Percentiles rank a stretch among this genome's conserved stretches.
phyloP scores from a whole-genome alignment of 64 coral and sea anemone genomes.

The Orbicella faveolata region DNA sequence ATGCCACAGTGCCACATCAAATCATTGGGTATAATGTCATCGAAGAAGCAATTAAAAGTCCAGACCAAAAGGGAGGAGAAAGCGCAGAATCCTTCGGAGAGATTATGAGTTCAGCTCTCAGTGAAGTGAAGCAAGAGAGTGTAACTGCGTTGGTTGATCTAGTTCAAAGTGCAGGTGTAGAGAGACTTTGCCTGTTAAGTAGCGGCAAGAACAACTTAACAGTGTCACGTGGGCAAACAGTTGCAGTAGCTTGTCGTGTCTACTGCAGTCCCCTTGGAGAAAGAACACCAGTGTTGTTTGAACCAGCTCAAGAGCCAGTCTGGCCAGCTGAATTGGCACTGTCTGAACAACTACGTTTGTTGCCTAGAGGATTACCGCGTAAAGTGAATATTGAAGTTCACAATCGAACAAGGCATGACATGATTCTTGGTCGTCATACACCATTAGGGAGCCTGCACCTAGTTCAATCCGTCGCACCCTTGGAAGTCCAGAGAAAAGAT shows the following conservation, averaged over 20 bases:
- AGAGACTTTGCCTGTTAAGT: conserved; percentile 1
- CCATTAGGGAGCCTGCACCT: neutral
- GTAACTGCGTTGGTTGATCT: conserved; percentile 19
- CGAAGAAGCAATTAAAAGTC: too few species aligned
- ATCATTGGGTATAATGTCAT: too few species aligned
- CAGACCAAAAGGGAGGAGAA: too few species aligned
- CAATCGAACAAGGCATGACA: conserved; percentile 19
- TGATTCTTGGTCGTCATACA: neutral
- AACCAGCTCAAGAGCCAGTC: neutral
- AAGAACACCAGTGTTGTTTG: conserved; percentile 19
- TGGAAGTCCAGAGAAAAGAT: conserved; percentile 13
- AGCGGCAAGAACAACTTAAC: neutral
- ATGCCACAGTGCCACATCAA: too few species aligned
- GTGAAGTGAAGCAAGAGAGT: neutral
- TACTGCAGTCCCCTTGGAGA: conserved; percentile 8
- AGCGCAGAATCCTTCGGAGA: too few species aligned
- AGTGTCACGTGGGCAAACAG: neutral
- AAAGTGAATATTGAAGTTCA: too few species aligned
- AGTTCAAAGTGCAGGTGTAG: neutral
- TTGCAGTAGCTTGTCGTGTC: neutral
- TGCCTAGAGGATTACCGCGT: too few species aligned
- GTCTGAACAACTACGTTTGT: neutral
- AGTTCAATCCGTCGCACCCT: neutral
- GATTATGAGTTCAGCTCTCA: too few species aligned
- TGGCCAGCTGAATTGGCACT: too few species aligned